These are phyloP conservation scores for Bubo scandiacus DNA, from an alignment of 2,113 vertebrate genomes.

Conservation along the genomic window DNA sequence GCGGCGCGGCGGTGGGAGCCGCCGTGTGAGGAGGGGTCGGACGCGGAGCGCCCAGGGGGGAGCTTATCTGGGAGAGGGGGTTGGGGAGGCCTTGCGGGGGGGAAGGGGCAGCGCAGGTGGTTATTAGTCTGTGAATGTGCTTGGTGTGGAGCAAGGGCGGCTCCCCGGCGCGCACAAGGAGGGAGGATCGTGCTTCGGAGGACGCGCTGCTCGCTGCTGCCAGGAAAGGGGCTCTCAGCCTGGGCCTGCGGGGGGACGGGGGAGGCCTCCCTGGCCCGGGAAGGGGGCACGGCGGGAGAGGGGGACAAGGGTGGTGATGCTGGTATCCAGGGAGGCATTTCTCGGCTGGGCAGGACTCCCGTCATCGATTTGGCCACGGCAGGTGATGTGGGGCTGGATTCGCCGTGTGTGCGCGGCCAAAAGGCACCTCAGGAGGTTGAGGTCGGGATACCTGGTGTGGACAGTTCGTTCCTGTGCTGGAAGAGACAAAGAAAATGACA, in stretches of 20 bases:
- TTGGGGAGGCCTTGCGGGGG: neutral
- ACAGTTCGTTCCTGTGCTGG: neutral
- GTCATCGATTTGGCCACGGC: neutral
- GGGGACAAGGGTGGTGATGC: neutral
- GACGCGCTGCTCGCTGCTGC: neutral
- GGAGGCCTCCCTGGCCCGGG: neutral
- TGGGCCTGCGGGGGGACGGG: neutral
- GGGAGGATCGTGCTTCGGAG: neutral
- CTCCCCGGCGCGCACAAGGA: neutral
- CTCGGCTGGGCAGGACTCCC: neutral
- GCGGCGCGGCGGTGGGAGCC: neutral
- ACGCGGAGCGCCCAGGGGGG: neutral
- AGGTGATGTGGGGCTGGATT: neutral
- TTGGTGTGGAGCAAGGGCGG: neutral
- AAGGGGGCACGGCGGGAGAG: neutral
- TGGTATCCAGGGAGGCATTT: accelerated
- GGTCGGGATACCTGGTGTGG: neutral
- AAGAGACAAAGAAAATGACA: neutral
- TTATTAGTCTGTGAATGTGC: neutral
- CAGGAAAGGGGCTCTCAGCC: neutral
- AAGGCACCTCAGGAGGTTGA: neutral
- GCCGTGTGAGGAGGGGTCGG: neutral
- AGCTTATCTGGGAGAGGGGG: neutral
- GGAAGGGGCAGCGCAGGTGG: neutral
- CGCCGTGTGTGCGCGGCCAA: accelerated